These are phyloP conservation scores for Phoxinus phoxinus DNA, from an alignment of 2,113 vertebrate genomes.

Conservation along the genomic window DNA sequence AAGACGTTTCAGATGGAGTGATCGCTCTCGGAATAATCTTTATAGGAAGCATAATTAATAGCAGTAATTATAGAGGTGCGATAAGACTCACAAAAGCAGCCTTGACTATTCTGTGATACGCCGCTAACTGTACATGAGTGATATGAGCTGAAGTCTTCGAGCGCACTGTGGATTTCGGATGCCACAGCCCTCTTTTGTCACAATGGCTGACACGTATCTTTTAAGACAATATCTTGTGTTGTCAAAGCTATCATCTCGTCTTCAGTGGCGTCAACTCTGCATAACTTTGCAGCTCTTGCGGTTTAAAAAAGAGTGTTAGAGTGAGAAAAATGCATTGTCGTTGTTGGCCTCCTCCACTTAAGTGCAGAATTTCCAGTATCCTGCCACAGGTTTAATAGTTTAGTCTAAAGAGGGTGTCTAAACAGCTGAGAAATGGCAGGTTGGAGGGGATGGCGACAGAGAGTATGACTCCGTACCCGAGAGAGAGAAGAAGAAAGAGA, in stretches of 20 bases:
- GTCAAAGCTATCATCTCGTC: conserved; percentile 28
- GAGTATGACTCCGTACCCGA: not conserved
- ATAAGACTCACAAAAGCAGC: conserved; percentile 52
- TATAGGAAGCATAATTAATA: conserved; percentile 50
- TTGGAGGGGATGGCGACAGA: conserved; percentile 3
- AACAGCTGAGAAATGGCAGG: conserved; percentile 33
- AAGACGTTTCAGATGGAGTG: conserved; percentile 18
- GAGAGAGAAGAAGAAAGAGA: conserved; percentile 23
- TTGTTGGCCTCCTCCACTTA: not conserved
- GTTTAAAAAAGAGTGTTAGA: not conserved
- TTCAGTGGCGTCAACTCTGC: conserved; percentile 40
- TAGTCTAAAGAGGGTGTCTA: conserved; percentile 23
- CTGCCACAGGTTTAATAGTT: conserved; percentile 48
- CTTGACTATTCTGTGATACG: conserved; percentile 31
- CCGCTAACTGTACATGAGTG: conserved; percentile 24
- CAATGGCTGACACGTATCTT: conserved; percentile 10
- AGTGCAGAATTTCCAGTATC: conserved; percentile 33
- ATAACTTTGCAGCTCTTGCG: conserved; percentile 20
- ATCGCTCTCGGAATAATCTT: conserved; percentile 39
- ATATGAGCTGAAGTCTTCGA: conserved; percentile 4
- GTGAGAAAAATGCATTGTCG: conserved; percentile 10
- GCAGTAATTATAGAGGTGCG: conserved; percentile 50
- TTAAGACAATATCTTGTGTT: conserved; percentile 21
- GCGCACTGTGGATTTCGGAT: not conserved
- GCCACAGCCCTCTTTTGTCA: not conserved